A percentile compares a stretch with the other conserved stretches of the same genome.
These are phyloP conservation scores for Balaenoptera acutorostrata DNA, from an alignment of 2,113 vertebrate species.

Conservation along the genomic window DNA sequence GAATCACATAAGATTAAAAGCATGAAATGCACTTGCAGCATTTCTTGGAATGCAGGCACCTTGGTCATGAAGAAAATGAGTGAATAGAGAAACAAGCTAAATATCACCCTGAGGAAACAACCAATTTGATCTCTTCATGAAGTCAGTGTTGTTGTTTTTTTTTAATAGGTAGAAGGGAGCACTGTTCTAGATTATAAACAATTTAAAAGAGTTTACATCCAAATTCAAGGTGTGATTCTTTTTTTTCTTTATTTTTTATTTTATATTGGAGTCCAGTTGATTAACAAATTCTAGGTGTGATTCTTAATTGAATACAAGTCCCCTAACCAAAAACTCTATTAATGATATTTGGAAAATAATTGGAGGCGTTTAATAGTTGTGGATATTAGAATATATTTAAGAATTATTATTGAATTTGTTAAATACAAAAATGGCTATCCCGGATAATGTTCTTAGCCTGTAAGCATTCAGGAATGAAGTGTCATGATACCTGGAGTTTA, in stretches of 20 bases:
- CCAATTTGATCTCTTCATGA: neutral
- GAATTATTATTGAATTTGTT: neutral
- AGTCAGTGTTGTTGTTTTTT: neutral
- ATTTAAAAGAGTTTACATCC: neutral
- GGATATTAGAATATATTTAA: neutral
- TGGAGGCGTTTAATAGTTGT: neutral
- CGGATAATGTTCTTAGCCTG: neutral
- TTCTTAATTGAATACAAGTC: conserved; percentile 4
- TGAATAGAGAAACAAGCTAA: neutral
- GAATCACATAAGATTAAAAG: neutral
- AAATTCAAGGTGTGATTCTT: neutral
- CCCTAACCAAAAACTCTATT: neutral
- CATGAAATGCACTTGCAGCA: neutral
- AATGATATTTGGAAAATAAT: neutral
- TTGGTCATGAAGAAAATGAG: neutral
- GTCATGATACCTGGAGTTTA: neutral
- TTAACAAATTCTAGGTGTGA: neutral
- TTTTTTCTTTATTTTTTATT: too few relatives aligned
- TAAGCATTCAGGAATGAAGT: neutral
- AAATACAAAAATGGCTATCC: neutral
- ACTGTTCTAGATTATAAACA: neutral
- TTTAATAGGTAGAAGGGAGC: neutral
- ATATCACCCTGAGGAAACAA: neutral
- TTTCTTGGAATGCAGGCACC: neutral
- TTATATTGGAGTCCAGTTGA: too few relatives aligned